Conservation (phyloP, 2,888 invertebrate species). For the Myopa testacea region DNA sequence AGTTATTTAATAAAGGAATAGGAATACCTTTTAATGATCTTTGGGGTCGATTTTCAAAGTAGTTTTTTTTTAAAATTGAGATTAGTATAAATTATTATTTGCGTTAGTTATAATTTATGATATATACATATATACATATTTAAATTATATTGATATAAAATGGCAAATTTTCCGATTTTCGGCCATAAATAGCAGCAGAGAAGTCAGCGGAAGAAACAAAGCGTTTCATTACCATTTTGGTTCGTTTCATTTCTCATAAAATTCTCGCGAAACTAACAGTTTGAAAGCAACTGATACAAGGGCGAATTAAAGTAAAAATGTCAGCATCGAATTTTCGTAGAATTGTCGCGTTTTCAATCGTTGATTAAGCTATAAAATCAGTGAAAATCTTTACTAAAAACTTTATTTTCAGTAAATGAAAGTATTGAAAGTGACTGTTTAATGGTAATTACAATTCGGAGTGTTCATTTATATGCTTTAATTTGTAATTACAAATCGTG, state of each 20-base stretch:
- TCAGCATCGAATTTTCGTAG: conserved; percentile 50
- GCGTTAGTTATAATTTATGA: too few relatives aligned
- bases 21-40: too few relatives aligned
- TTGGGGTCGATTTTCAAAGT: too few relatives aligned
- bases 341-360: conserved; percentile 46
- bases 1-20: background rate
- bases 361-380: conserved; percentile 43
- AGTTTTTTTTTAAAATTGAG: too few relatives aligned
- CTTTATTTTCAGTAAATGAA: conserved; percentile 40
- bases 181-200: too few relatives aligned
- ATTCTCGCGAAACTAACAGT: conserved; percentile 36
- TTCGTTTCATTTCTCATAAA: too few relatives aligned
- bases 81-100: too few relatives aligned
- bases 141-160: too few relatives aligned
- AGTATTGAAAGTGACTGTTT: conserved; percentile 44
- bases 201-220: too few relatives aligned
- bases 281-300: conserved; percentile 46
- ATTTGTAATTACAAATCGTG: conserved; percentile 40
- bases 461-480: conserved; percentile 39
- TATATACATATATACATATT: too few relatives aligned
- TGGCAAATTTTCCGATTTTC: too few relatives aligned
- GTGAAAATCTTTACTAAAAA: conserved; percentile 29
- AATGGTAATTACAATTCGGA: conserved; percentile 36
- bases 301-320: conserved; percentile 50
- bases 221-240: too few relatives aligned